Base-by-base conservation (phyloP, 1,140 invertebrate species). In the Scaptomyza graminum region DNA sequence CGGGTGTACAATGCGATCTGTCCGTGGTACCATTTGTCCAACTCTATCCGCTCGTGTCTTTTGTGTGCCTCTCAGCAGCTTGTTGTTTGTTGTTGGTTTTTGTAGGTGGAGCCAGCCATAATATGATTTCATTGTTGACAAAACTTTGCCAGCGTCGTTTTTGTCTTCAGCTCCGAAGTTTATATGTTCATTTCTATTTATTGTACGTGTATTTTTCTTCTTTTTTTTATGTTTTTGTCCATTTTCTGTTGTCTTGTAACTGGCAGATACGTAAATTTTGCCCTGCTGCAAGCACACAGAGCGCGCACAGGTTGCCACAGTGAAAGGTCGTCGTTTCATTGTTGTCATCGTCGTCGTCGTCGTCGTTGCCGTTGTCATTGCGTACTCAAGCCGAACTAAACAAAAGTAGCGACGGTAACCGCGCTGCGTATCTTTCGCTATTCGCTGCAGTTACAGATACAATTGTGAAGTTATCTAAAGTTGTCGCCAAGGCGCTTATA, bases 41-140 rank as follows among this genome's bases (percentile, higher is more conserved):
- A 34, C 49, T 52, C 66, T 64, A 66, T 56, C 25, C 59, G 44
- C 22, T 61, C 47, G 39, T 34, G 46, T 51, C 47, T 39, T 43
- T 39, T 15, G 46, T 49, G 46, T 28, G 56, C 11, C 56, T 50
- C 55, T 69, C 57, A 50, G 64, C 57, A 18, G 37, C 57, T 41
- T 44, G 59, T 22, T 41, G 37, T n/a, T 22, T 41, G 37, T 8
- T 41, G 73, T 85, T 77, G 74, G 74, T 74, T 74, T 84, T 89
- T 90, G 85, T 90, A 90, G 85, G 85, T 90, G 85, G 85, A 90
- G 85, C 81, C 85, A 78, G 60, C 18, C 63, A 59, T 63, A 62
- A 66, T 51, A 72, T 66, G 77, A 74, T 89, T 79, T 69, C 57
- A 68, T 88, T 87, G 82, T 87, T 87, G 82, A 87, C 82, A 87